Evolutionary conservation across 2,113 vertebrate species (phyloP).

Genomic region (Carassius auratus): DNA sequence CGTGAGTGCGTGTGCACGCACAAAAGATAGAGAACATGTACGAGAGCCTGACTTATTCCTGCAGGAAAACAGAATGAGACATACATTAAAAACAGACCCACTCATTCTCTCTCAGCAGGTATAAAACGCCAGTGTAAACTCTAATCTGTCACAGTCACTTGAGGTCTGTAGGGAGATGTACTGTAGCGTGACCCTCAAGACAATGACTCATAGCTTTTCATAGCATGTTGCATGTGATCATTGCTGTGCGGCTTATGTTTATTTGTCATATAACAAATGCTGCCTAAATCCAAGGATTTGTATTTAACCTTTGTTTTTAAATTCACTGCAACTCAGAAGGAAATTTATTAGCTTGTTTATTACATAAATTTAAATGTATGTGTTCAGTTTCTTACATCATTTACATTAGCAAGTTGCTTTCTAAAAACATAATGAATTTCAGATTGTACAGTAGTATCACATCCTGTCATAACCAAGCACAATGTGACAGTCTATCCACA

Average conservation of each 20-base stretch:
- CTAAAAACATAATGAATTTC: not conserved
- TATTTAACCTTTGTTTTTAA: not conserved
- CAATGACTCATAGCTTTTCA: constrained; percentile 12
- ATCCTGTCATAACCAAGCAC: not conserved
- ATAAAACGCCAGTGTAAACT: constrained; percentile 25
- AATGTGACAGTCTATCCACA: not conserved
- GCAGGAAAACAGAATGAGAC: constrained; percentile 6
- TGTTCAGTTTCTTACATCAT: not conserved
- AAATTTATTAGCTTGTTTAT: not conserved
- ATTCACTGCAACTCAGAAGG: not conserved
- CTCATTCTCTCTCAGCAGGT: not conserved
- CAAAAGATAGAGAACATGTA: not conserved
- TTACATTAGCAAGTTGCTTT: not conserved
- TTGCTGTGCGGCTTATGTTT: not conserved
- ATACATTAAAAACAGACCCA: constrained; percentile 10
- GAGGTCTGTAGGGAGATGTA: constrained; percentile 53
- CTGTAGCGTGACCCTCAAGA: constrained; percentile 10
- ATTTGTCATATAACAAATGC: constrained; percentile 9
- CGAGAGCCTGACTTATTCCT: not conserved
- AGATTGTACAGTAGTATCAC: not conserved
- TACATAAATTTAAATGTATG: not conserved
- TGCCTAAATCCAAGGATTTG: not conserved
- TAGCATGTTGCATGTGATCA: not conserved
- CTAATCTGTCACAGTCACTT: constrained; percentile 53
- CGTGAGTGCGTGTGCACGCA: too few relatives aligned